Evolutionary conservation across 1,140 invertebrate genomes (phyloP).

Genomic region (Lucilia cuprina): DNA sequence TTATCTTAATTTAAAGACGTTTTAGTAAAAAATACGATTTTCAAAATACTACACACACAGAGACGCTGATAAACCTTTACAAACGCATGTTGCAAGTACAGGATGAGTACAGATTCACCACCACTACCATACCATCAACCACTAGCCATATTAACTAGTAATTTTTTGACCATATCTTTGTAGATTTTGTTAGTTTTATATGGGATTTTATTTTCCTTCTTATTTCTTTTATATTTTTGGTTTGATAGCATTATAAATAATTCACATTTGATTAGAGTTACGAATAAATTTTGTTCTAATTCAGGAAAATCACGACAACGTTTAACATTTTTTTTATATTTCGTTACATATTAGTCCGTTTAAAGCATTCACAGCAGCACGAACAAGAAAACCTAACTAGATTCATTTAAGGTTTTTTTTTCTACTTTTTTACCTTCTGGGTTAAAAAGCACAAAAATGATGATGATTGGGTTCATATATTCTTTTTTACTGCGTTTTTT

Average conservation of each 20-base stretch:
- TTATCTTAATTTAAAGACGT: conserved; percentile 34
- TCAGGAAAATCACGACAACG: conserved; percentile 34
- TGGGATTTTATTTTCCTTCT: background rate
- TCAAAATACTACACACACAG: background rate
- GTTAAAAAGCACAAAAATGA: background rate
- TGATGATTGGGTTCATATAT: conserved; percentile 1
- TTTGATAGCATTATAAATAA: conserved; percentile 34
- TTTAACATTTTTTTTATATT: background rate
- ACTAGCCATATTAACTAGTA: background rate
- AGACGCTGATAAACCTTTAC: no score
- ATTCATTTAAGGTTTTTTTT: background rate
- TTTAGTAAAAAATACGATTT: background rate
- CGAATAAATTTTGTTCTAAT: conserved; percentile 35
- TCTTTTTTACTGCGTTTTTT: background rate
- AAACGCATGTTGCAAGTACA: background rate
- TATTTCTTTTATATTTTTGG: background rate
- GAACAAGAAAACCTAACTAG: background rate
- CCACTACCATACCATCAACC: background rate
- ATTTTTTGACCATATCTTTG: background rate
- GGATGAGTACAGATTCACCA: no score
- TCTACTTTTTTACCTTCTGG: conserved; percentile 3
- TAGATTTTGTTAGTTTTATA: background rate
- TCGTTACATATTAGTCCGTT: background rate
- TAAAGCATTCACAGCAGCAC: background rate
- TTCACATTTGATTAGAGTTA: conserved; percentile 34